Conservation (phyloP, 2,888 invertebrate species). For the Drosophila anceps region DNA sequence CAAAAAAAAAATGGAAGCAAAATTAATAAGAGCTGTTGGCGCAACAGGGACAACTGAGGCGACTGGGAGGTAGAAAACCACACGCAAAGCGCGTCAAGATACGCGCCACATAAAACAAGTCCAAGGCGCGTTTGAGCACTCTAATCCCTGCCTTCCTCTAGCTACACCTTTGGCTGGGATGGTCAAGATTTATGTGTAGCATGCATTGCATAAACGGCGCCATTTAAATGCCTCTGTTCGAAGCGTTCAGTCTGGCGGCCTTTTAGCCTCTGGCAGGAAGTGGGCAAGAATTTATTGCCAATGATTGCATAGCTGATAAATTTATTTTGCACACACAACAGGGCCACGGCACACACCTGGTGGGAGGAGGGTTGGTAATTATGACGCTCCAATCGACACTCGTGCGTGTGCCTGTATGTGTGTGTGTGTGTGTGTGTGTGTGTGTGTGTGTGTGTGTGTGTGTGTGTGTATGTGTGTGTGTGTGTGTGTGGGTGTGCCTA, state of each 20-base stretch:
- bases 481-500: conserved; percentile 19
- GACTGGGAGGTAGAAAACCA: conserved; percentile 1
- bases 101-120: conserved; percentile 25
- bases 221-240: conserved; percentile 63
- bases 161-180: conserved; percentile 44
- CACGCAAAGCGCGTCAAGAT: conserved; percentile 53
- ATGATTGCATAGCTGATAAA: conserved; percentile 76
- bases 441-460: conserved; percentile 14
- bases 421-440: conserved; percentile 21
- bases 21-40: conserved; percentile 19
- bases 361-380: conserved; percentile 56
- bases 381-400: conserved; percentile 57
- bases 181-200: conserved; percentile 69
- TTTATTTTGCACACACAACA: conserved; percentile 64
- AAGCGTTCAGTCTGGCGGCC: conserved; percentile 22
- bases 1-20: conserved; percentile 36
- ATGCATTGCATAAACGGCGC: conserved; percentile 71
- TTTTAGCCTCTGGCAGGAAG: conserved; percentile 41
- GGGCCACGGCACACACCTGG: conserved; percentile 20
- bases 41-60: conserved; percentile 9
- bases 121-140: conserved; percentile 39
- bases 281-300: conserved; percentile 67
- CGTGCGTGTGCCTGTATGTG: conserved; percentile 21
- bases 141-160: conserved; percentile 56
- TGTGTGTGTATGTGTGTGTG: conserved; percentile 21